Conservation (phyloP, 2,797 vertebrate species). For the Taeniopygia guttata region DNA sequence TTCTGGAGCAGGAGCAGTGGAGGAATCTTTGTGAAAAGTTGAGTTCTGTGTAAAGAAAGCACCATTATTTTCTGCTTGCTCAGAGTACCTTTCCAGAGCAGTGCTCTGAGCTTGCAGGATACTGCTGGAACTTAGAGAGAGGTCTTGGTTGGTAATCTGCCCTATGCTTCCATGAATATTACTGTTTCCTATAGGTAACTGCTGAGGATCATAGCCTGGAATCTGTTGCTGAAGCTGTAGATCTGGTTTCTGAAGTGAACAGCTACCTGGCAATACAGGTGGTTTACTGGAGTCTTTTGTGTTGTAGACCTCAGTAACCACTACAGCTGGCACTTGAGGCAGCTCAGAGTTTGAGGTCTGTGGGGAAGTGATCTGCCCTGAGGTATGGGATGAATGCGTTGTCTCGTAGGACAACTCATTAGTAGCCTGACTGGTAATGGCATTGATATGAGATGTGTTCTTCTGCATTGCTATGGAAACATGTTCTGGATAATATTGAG, state of each 20-base stretch:
- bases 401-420: conserved; percentile 79
- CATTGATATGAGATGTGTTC: conserved; percentile 82
- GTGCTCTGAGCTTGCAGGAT: conserved; percentile 75
- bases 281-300: conserved; percentile 76
- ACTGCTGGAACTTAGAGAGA: conserved; percentile 75
- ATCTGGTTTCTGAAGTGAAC: conserved; percentile 78
- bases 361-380: conserved; percentile 85
- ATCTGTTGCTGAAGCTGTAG: conserved; percentile 72
- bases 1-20: conserved; percentile 68
- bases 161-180: conserved; percentile 69
- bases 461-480: conserved; percentile 88
- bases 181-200: conserved; percentile 61
- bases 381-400: conserved; percentile 85
- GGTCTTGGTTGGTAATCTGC: conserved; percentile 71
- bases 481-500: conserved; percentile 90
- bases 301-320: conserved; percentile 74
- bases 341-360: conserved; percentile 85
- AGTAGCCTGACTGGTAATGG: conserved; percentile 82
- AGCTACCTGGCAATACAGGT: conserved; percentile 79
- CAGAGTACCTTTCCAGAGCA: conserved; percentile 72
- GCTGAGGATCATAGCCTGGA: conserved; percentile 59
- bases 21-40: conserved; percentile 79
- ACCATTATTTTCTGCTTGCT: conserved; percentile 76
- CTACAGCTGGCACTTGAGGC: conserved; percentile 78
- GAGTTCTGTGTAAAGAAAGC: conserved; percentile 79